These are phyloP conservation scores for Cuculus canorus DNA, from an alignment of 2,797 vertebrate genomes.

Conservation along the genomic window DNA sequence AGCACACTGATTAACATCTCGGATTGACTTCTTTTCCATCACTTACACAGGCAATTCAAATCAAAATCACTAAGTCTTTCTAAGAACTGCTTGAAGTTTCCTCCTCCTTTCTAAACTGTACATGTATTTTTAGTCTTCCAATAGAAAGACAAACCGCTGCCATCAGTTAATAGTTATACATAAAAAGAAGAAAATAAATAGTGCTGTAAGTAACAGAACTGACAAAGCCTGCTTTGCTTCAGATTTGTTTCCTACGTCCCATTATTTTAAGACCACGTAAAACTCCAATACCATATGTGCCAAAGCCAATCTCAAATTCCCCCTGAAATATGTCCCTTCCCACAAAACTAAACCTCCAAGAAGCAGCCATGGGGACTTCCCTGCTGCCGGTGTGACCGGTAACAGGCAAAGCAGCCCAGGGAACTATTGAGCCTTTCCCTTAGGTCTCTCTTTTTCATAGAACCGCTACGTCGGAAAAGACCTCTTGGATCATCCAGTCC, in stretches of 20 bases:
- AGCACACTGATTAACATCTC: background rate
- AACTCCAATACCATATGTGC: background rate
- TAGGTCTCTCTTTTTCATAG: background rate
- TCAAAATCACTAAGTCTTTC: background rate
- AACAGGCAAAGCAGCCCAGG: background rate
- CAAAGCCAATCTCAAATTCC: background rate
- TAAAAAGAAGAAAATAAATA: background rate
- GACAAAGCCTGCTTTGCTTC: background rate
- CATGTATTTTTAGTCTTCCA: background rate
- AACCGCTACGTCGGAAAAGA: too few relatives aligned
- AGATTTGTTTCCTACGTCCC: background rate
- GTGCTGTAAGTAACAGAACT: background rate
- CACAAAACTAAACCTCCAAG: background rate
- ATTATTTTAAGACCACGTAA: background rate
- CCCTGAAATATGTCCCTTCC: background rate
- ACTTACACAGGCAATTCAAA: background rate
- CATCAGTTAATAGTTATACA: background rate
- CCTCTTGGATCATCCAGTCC: too few relatives aligned
- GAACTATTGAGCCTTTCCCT: background rate
- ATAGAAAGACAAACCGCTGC: background rate
- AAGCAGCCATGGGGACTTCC: fast-evolving
- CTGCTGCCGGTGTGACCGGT: fast-evolving
- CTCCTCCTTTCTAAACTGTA: background rate
- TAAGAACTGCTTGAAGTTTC: background rate
- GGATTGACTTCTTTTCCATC: background rate